Base-by-base conservation (phyloP, 2,888 invertebrate species). In the Chalcis sispes region DNA sequence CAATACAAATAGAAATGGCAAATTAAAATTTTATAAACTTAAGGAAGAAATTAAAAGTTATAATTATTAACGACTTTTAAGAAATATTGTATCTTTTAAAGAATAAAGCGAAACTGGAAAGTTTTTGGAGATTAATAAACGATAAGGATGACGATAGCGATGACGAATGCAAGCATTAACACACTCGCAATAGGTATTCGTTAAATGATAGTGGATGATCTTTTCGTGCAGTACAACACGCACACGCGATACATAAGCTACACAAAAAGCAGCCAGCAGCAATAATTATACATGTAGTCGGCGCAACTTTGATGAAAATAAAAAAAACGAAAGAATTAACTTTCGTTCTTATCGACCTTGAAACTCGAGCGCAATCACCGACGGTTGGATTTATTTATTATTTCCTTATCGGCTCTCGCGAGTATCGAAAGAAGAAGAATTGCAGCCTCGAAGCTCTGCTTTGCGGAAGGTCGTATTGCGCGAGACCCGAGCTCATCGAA, bases 341-440 rank as follows among this genome's bases (percentile, higher is more conserved):
- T 25, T 27, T 25, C 27, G n/a, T 3, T 66, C 54, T 66, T 67
- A 67, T 67, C 66, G 66, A 42, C 56, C 56, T 67, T 29, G 66
- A 29, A 40, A 42, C 42, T 25, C 15, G n/a, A 54, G 18, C 20
- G 27, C 66, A 66, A 66, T 66, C 64, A 27, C 18, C 27, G 13
- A 13, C 52, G 54, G 25, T 40, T n/a, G n/a, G n/a, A n/a, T 50
- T 58, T 42, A 56, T 67, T 67, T 67, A 67, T 56, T 54, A 52
- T 56, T 67, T 56, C 40, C 66, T 67, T 67, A 67, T 67, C 66
- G 25, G 15, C 25, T 20, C 4, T 36, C n/a, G 66, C 20, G 7
- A 32, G 46, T 46, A 25, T 62, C 52, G 23, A 36, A 46, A 65
- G 66, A n/a, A n/a, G n/a, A n/a, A n/a, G n/a, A n/a, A n/a, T n/a